phyloP scores from a whole-genome alignment of 2,113 vertebrate species.

The Festucalex cinctus region DNA sequence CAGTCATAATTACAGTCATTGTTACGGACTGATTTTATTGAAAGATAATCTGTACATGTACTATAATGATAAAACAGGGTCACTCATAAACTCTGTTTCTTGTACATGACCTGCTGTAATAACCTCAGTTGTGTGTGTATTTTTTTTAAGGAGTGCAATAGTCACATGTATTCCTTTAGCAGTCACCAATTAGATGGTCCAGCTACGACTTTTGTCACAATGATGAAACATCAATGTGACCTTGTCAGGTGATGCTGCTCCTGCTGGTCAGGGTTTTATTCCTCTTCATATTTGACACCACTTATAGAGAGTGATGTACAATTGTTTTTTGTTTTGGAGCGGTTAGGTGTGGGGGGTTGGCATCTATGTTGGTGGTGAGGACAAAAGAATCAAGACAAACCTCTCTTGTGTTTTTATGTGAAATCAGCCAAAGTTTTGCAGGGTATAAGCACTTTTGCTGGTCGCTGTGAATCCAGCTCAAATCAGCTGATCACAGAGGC shows the following conservation, averaged over 20 bases:
- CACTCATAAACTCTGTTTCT: neutral
- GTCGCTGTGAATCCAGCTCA: conserved; percentile 6
- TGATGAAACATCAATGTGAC: neutral
- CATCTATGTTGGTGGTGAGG: neutral
- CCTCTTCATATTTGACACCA: conserved; percentile 9
- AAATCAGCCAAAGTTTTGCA: conserved; percentile 31
- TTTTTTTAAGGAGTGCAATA: neutral
- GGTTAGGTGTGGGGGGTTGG: neutral
- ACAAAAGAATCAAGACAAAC: conserved; percentile 3
- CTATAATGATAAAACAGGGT: neutral
- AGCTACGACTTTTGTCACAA: neutral
- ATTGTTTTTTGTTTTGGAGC: neutral
- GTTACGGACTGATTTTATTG: neutral
- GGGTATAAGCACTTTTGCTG: conserved; percentile 35
- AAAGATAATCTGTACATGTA: neutral
- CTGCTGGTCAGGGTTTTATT: conserved; percentile 45
- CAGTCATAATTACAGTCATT: neutral
- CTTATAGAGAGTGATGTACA: neutral
- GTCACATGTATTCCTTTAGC: neutral
- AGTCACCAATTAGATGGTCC: neutral
- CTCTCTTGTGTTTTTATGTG: conserved; percentile 10
- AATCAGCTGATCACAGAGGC: conserved; percentile 12
- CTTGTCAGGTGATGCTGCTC: conserved; percentile 5
- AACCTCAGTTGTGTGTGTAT: neutral
- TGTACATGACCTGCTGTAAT: neutral